Evolutionary conservation across 2,797 vertebrate genomes (phyloP).

Genomic region (Myotis myotis): DNA sequence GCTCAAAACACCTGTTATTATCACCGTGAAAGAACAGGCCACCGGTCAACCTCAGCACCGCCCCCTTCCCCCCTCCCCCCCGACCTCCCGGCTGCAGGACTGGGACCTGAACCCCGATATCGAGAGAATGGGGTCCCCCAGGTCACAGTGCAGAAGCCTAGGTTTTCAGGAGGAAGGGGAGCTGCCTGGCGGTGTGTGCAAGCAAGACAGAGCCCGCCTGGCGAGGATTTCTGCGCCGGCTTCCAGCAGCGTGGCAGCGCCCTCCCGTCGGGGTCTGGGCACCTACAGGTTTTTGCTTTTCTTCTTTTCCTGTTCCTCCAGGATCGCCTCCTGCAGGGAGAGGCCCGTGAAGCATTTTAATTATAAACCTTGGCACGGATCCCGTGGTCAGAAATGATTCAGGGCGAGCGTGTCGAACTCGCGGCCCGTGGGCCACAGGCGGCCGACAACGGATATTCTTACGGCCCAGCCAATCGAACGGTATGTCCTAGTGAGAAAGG

Average conservation of each 20-base stretch:
- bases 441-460: too few relatives aligned
- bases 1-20: background rate
- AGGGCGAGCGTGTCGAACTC: too few relatives aligned
- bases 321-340: conserved; percentile 93
- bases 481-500: too few relatives aligned
- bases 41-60: background rate
- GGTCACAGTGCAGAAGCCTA: rapidly evolving
- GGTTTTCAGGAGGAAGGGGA: too few relatives aligned
- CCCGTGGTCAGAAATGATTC: background rate
- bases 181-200: background rate
- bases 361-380: background rate
- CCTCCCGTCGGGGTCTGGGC: background rate
- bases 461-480: too few relatives aligned
- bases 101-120: too few relatives aligned
- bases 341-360: background rate
- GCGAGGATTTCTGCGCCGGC: background rate
- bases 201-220: rapidly evolving
- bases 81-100: too few relatives aligned
- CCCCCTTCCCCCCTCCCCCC: too few relatives aligned
- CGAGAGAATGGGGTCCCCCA: rapidly evolving
- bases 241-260: background rate
- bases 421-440: rapidly evolving
- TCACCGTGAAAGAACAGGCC: background rate
- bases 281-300: conserved; percentile 97
- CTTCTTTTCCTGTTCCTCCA: conserved; percentile 98